Base-by-base conservation (phyloP, 2,888 invertebrate species). In the Erannis defoliaria region DNA sequence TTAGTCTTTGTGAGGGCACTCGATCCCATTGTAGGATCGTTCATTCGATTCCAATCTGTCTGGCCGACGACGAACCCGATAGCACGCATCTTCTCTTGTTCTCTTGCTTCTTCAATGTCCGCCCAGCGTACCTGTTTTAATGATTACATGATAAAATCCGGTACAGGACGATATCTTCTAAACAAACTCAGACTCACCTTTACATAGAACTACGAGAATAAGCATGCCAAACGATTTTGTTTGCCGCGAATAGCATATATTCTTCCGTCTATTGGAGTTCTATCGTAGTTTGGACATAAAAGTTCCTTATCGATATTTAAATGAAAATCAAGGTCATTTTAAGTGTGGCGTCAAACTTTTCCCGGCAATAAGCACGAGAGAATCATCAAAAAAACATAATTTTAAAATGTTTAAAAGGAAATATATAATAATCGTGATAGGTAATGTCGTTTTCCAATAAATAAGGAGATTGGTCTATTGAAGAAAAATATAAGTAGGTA, bases 51-150 rank as follows among this genome's bases (percentile, higher is more conserved):
- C 99, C 99, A 99, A 85, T 99, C 97, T 0, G 99, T 99, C 81
- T 98, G 98, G 0, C 99, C 99, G 62, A 99, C 98, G 53, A 99
- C 98, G 92, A 99, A 99, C 19, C 99, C 99, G 67, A 99, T 96
- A 23, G 98, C 98, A 53, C 98, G 95, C 95, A 98, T 97, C 93
- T 98, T 97, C 84, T 97, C 97, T 91, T 98, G 98, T 78, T 97
- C 94, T 77, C 97, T 96, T 81, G 96, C 94, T 88, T 99, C 99
- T 94, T 99, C 99, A 81, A 99, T 94, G 90, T 99, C 99, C 50
- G 99, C 99, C 99, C 99, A 99, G 77, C 99, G 96, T 75, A 99
- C 99, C 99, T 99, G 90, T 90, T 88, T 87, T 80, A 90, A 88
- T 80, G 81, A 89, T 77, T 84, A 87, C 64, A 82, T 80, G 84